Evolutionary conservation across 23 tunicate genomes (phyloP).

Genomic region (Phallusia fumigata): DNA sequence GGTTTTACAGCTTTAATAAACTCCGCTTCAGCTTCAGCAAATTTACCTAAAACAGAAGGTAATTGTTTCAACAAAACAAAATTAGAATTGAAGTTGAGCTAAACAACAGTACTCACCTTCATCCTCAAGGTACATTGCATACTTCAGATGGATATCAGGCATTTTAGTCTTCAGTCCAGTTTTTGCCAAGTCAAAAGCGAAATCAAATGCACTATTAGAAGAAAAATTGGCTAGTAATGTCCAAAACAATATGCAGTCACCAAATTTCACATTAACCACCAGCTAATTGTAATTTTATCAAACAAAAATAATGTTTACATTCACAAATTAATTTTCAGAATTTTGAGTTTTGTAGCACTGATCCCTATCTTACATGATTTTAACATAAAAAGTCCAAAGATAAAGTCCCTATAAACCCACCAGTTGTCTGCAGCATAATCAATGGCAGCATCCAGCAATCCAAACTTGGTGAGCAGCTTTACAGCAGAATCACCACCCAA

Average conservation of each 20-base stretch:
- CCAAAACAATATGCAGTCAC: too few species aligned
- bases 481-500: constrained; percentile 99
- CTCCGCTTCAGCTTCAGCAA: constrained; percentile 80
- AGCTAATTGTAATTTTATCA: too few species aligned
- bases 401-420: constrained; percentile 11
- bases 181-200: constrained; percentile 94
- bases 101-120: constrained; percentile 90
- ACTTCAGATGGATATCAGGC: constrained; percentile 86
- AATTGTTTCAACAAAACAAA: too few species aligned
- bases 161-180: constrained; percentile 75
- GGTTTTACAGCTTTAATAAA: constrained; percentile 96
- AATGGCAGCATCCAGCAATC: constrained; percentile 85
- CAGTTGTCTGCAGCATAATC: constrained; percentile 98
- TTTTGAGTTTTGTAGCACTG: too few species aligned
- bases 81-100: too few species aligned
- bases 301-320: too few species aligned
- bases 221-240: too few species aligned
- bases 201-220: constrained; percentile 96
- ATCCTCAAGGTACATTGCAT: constrained; percentile 97
- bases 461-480: constrained; percentile 77
- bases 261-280: too few species aligned
- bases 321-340: too few species aligned
- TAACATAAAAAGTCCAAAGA: too few species aligned
- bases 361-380: too few species aligned
- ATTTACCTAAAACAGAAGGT: constrained; percentile 48